phyloP scores from a whole-genome alignment of 2,888 invertebrate species.

The Lithodes maja region DNA sequence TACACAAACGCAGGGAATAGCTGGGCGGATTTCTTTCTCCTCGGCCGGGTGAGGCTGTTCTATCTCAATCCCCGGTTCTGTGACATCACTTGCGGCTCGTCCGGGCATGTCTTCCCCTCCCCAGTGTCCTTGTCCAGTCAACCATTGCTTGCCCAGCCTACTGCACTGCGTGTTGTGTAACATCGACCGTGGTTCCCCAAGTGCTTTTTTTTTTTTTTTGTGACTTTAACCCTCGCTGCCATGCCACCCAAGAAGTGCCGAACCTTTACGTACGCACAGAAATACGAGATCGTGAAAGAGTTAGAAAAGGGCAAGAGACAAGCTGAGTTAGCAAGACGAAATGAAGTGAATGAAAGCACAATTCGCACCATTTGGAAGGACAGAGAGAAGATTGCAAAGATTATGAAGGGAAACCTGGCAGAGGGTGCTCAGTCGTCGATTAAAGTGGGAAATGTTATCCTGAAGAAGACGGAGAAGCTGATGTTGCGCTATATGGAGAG shows the following conservation, averaged over 20 bases:
- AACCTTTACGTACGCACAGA: slow-evolving; percentile 7
- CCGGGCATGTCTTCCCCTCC: too few species aligned
- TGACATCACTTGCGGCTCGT: too few species aligned
- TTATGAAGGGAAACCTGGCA: not conserved
- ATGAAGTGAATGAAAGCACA: not conserved
- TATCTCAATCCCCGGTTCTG: too few species aligned
- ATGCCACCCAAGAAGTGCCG: not conserved
- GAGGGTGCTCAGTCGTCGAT: not conserved
- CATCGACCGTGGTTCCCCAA: too few species aligned
- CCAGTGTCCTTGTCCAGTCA: too few species aligned
- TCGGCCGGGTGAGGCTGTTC: too few species aligned
- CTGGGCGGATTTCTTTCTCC: too few species aligned
- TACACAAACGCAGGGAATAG: too few species aligned
- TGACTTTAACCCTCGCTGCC: too few species aligned
- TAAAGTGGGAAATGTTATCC: not conserved
- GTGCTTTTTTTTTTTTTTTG: too few species aligned
- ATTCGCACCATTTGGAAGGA: not conserved
- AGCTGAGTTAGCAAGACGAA: not conserved
- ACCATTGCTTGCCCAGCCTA: too few species aligned
- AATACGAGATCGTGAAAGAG: not conserved
- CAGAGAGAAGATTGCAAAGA: not conserved
- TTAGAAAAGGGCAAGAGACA: not conserved
- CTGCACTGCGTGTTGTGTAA: too few species aligned
- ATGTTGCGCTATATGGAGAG: not conserved
- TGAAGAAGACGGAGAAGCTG: not conserved